phyloP scores from a whole-genome alignment of 2,113 vertebrate species.

The Hemiprocne comata region DNA sequence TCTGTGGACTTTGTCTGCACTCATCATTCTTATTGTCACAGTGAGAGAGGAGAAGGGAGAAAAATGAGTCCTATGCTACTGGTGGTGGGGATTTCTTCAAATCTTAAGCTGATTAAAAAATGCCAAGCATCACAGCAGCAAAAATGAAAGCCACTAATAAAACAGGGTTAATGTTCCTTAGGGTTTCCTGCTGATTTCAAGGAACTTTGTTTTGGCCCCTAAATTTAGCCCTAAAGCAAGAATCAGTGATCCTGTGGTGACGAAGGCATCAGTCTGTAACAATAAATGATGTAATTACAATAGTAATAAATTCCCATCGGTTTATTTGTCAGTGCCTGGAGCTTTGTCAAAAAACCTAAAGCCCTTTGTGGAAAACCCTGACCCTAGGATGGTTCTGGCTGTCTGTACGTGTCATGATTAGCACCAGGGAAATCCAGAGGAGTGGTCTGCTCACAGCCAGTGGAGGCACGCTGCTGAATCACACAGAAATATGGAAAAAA shows the following conservation, averaged over 20 bases:
- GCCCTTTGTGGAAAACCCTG: background rate
- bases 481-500: background rate
- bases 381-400: background rate
- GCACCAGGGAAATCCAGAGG: too few species aligned
- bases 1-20: constrained; percentile 46
- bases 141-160: background rate
- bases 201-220: background rate
- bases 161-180: background rate
- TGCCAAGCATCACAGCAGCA: constrained; percentile 12
- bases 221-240: background rate
- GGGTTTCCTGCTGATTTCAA: background rate
- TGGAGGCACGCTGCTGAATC: background rate
- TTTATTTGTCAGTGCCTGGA: background rate
- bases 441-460: fast-evolving
- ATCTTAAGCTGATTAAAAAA: background rate
- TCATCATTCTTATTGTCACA: constrained; percentile 69
- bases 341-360: background rate
- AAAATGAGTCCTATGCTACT: background rate
- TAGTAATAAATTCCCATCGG: background rate
- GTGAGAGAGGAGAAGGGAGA: constrained; percentile 44
- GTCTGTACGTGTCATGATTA: fast-evolving
- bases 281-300: background rate
- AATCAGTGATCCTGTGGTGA: background rate
- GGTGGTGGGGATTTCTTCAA: background rate
- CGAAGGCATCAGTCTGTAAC: background rate